phyloP scores from a whole-genome alignment of 2,797 vertebrate species.

The Peromyscus aztecus region DNA sequence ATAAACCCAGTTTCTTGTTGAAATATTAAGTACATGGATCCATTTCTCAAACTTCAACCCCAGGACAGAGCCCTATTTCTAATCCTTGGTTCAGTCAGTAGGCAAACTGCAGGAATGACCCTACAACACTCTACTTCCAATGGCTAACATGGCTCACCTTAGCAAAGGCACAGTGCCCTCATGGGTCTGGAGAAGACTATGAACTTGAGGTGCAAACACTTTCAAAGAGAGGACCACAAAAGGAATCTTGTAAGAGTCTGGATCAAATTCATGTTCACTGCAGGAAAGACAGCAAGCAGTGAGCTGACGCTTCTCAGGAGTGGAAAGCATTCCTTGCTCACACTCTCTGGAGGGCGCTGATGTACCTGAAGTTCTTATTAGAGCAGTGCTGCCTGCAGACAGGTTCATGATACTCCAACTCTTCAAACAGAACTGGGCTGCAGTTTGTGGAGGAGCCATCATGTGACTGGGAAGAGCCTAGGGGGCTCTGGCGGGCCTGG shows the following conservation, averaged over 20 bases:
- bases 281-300: conserved; percentile 65
- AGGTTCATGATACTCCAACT: conserved; percentile 97
- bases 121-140: neutral
- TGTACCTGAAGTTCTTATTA: conserved; percentile 93
- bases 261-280: conserved; percentile 98
- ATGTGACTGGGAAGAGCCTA: conserved; percentile 96
- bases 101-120: neutral
- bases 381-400: conserved; percentile 95
- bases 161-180: conserved; percentile 96
- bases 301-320: neutral
- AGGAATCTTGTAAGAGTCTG: conserved; percentile 96
- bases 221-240: conserved; percentile 95
- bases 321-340: neutral
- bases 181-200: conserved; percentile 95
- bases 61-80: neutral
- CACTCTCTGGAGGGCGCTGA: neutral
- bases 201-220: conserved; percentile 95
- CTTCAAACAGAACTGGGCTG: conserved; percentile 97
- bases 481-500: conserved; percentile 94
- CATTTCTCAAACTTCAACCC: neutral
- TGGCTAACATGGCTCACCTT: conserved; percentile 89
- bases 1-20: neutral
- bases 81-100: neutral
- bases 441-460: conserved; percentile 95
- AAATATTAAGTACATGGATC: neutral